These are phyloP conservation scores for Drosophila bifasciata DNA, from an alignment of 1,140 invertebrate species.

Conservation along the genomic window DNA sequence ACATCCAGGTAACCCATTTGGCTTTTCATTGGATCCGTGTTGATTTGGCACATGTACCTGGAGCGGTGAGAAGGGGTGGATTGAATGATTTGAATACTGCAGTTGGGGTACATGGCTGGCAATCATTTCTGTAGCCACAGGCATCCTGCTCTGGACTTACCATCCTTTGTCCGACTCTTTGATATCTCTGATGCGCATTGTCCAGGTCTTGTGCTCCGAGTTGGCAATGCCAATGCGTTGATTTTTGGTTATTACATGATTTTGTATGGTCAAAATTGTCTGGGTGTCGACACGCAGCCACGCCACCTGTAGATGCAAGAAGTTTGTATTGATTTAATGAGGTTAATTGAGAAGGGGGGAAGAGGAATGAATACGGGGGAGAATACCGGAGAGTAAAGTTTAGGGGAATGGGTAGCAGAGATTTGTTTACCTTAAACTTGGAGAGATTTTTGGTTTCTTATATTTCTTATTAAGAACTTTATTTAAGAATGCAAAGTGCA, in stretches of 20 bases:
- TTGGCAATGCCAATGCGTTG: conserved; percentile 93
- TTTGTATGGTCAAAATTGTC: conserved; percentile 95
- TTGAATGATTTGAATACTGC: neutral
- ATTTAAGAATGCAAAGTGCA: no score
- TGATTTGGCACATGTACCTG: conserved; percentile 93
- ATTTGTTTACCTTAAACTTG: no score
- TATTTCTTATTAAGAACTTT: no score
- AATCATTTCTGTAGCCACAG: neutral
- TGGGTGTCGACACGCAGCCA: conserved; percentile 96
- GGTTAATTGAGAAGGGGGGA: neutral
- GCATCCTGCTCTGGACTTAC: conserved; percentile 65
- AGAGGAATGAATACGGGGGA: no score
- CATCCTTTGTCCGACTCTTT: conserved; percentile 91
- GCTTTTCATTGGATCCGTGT: conserved; percentile 94
- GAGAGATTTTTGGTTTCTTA: no score
- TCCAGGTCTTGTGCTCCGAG: conserved; percentile 94
- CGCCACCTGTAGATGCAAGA: conserved; percentile 88
- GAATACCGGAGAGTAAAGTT: no score
- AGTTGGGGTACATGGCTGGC: no score
- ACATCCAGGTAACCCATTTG: conserved; percentile 94
- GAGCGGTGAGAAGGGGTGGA: neutral
- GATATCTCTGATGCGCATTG: conserved; percentile 92
- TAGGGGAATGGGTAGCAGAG: no score
- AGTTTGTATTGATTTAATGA: neutral
- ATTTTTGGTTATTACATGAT: conserved; percentile 94